phyloP scores from a whole-genome alignment of 2,113 vertebrate species.

The Ceyx cyanopectus region DNA sequence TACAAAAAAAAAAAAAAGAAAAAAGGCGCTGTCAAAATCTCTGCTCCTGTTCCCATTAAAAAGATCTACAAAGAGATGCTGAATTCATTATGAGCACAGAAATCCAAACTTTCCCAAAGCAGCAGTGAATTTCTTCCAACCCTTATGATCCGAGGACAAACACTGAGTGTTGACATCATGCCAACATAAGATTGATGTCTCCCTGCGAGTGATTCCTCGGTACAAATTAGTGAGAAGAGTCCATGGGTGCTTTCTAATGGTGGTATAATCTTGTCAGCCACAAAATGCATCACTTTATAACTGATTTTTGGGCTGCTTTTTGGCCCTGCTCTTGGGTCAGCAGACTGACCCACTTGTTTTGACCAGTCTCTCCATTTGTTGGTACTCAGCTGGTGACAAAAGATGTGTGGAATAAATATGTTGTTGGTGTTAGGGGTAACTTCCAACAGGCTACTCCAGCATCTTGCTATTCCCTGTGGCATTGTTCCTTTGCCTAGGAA shows the following conservation, averaged over 20 bases:
- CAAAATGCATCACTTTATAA: background rate
- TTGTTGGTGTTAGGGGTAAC: background rate
- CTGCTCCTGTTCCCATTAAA: background rate
- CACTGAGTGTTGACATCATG: conserved; percentile 1
- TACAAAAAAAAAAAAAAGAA: conserved; percentile 1
- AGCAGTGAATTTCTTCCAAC: conserved; percentile 30
- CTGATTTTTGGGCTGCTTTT: background rate
- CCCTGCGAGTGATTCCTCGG: background rate
- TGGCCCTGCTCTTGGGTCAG: background rate
- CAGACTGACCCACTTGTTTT: background rate
- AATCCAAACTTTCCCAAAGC: conserved; percentile 38
- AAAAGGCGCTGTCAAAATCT: background rate
- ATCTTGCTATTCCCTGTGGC: background rate
- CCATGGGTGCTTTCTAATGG: conserved; percentile 18
- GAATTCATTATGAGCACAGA: conserved; percentile 30
- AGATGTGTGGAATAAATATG: background rate
- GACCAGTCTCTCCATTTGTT: background rate
- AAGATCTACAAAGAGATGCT: background rate
- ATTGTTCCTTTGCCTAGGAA: background rate
- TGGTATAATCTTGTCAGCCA: background rate
- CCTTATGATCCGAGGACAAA: conserved; percentile 54
- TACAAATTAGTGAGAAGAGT: conserved; percentile 18
- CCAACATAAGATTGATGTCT: background rate
- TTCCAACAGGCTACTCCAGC: accelerated
- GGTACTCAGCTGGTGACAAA: background rate